Base-by-base conservation (phyloP, 2,113 vertebrate genomes). In the Sinocyclocheilus rhinocerous region DNA sequence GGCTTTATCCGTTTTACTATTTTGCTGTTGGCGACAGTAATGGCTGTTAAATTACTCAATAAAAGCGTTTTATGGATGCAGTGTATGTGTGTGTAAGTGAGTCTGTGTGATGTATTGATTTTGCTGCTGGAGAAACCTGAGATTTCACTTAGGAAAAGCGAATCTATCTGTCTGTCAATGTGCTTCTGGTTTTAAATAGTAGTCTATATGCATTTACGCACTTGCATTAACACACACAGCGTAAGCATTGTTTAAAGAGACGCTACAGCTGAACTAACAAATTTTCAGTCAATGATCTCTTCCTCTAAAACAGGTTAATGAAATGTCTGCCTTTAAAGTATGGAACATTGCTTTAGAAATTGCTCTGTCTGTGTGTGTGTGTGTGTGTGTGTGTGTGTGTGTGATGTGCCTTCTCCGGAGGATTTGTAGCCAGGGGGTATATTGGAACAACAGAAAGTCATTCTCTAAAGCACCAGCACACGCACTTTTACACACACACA, bases 1-100 rank as follows among this genome's bases (percentile, higher is more conserved):
- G 96, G 96, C 96, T 96, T 83, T 96, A 96, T 97, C 96, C 96
- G 96, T 97, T 98, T 97, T 96, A 97, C 96, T 97, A 96, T 97
- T 97, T 96, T 94, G 95, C 96, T 95, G 95, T 94, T 93, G 92
- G 94, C 96, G 96, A 96, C 97, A 97, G 97, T 99, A 99, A 98
- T 98, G 97, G 97, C 96, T 97, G 97, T 98, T 99, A 99, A 99
- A 98, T 99, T 99, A 99, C 97, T 98, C 97, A 97, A 97, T 99
- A 97, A 97, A 96, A 97, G 94, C 93, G 92, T 93, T 97, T 97
- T 97, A 98, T 97, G 96, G 97, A 98, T 98, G 97, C 94, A 93
- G 63, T 52, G 69, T 80, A 57, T 85, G 59, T 89, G 83, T 84
- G 84, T 76, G 73, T 52, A 76, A 81, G 67, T 55, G 70, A 84